Base-by-base conservation (phyloP, 2,888 invertebrate genomes). In the Nephrocerus scutellatus region DNA sequence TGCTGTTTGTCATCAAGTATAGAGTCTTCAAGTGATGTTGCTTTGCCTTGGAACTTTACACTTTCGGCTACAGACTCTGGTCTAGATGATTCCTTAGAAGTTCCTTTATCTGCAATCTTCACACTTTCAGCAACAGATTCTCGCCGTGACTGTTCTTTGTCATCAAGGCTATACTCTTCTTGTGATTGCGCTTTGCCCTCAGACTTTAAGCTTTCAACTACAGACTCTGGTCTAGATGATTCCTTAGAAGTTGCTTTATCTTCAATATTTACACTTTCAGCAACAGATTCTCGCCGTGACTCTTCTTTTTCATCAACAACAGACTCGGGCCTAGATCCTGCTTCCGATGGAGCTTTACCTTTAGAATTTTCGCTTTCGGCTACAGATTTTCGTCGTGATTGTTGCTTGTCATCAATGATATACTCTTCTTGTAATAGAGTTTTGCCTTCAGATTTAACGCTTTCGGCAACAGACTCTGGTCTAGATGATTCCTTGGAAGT, bases 171-270 rank as follows among this genome's bases (percentile, higher is more conserved):
- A n/a, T n/a, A n/a, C 30, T 30, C 12, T 12, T 29, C 12, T 13
- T 37, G 44, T 25, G 10, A 25, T 15, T 6, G 22, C n/a, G 16
- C 24, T 16, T 29, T 25, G 7, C 29, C n/a, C 8, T 35, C 39
- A 12, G 42, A 13, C 23, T 36, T 39, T 2, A 18, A 3, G 9
- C 14, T 38, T 7, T 42, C 54, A 12, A 44, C 31, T 6, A 39
- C 41, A 6, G 50, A 52, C 19, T 39, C 30, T 26, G 44, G 38
- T 4, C 50, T 34, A 5, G 53, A 53, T 2, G 42, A n/a, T 19
- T 43, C 50, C 10, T 41, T 47, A 2, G 49, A 44, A 5, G 39
- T 29, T 7, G 24, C 31, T 4, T 36, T 24, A 6, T 20, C 29
- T n/a, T 21, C 33, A 9, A 43, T 39, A 22, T 45, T 50, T 7